Percentiles rank a stretch among this genome's conserved stretches.
Evolutionary conservation across 2,113 vertebrate genomes (phyloP).

Genomic region (Paracanthobrama guichenoti): DNA sequence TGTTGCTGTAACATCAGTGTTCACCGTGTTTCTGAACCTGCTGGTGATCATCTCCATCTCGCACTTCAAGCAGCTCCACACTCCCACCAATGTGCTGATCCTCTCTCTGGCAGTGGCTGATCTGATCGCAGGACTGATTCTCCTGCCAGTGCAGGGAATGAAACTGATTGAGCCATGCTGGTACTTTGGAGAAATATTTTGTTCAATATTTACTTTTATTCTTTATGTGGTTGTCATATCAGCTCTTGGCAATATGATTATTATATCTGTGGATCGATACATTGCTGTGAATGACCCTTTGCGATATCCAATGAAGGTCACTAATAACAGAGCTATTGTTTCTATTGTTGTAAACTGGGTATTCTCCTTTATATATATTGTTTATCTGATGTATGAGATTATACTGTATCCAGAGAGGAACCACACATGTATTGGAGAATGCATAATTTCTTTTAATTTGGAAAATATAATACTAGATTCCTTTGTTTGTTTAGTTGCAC

Average conservation of each 20-base stretch:
- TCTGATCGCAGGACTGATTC: conserved; percentile 66
- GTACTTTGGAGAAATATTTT: conserved; percentile 63
- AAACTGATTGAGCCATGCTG: conserved; percentile 64
- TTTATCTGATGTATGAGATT: conserved; percentile 1
- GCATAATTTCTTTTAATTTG: not conserved
- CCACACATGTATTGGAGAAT: conserved; percentile 29
- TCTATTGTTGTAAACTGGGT: conserved; percentile 62
- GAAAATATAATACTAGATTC: conserved; percentile 6
- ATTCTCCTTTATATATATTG: conserved; percentile 54
- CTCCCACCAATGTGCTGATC: conserved; percentile 70
- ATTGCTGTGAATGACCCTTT: conserved; percentile 66
- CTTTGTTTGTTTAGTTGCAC: conserved; percentile 11
- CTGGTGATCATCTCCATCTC: conserved; percentile 60
- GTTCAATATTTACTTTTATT: conserved; percentile 52
- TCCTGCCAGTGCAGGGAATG: conserved; percentile 80
- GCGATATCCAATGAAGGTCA: conserved; percentile 59
- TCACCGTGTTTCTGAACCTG: conserved; percentile 52
- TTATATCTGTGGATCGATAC: conserved; percentile 66
- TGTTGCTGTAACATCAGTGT: not conserved
- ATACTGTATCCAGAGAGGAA: conserved; percentile 7
- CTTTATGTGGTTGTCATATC: conserved; percentile 58
- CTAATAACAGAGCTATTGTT: conserved; percentile 32
- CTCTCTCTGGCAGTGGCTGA: conserved; percentile 71
- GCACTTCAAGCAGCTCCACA: conserved; percentile 74
- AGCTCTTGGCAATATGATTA: conserved; percentile 60